A percentile compares a stretch with the other conserved stretches of the same genome.
These are phyloP conservation scores for Platycnemis pennipes DNA, from an alignment of 2,888 invertebrate genomes.

Conservation along the genomic window DNA sequence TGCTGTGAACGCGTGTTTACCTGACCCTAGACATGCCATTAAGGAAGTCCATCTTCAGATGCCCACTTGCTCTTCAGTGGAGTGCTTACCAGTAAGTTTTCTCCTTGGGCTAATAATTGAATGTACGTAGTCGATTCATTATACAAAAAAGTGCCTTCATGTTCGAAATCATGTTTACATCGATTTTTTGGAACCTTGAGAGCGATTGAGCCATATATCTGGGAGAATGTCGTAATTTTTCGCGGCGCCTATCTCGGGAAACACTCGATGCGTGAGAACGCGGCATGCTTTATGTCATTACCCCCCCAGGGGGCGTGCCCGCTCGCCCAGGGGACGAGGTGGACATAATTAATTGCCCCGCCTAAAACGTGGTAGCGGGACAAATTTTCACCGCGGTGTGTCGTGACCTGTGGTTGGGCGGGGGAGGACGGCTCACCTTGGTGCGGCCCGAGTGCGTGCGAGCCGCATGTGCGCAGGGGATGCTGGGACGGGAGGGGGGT, in stretches of 20 bases:
- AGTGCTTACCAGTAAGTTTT: neutral
- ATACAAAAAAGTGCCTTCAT: neutral
- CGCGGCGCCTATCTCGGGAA: slow-evolving; percentile 29
- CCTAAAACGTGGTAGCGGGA: slow-evolving; percentile 47
- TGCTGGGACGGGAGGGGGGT: neutral
- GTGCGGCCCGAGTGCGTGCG: neutral
- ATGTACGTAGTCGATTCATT: neutral
- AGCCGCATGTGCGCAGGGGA: neutral
- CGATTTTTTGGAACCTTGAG: neutral
- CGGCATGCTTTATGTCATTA: slow-evolving; percentile 1
- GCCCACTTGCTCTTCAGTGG: too few relatives aligned
- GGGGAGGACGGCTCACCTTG: neutral
- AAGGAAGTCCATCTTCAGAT: too few relatives aligned
- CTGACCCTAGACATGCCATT: too few relatives aligned
- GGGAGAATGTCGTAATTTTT: slow-evolving; percentile 53
- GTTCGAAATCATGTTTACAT: neutral
- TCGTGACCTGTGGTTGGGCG: slow-evolving; percentile 51
- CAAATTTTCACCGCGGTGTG: slow-evolving; percentile 53
- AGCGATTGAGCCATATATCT: neutral
- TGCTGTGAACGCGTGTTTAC: too few relatives aligned
- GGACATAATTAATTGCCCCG: slow-evolving; percentile 58
- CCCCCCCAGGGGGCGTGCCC: neutral
- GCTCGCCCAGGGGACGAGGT: neutral
- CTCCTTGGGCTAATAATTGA: neutral
- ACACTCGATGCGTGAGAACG: slow-evolving; percentile 46